phyloP scores from a whole-genome alignment of 2,797 vertebrate species.

The Pseudotriccus pelzelni region DNA sequence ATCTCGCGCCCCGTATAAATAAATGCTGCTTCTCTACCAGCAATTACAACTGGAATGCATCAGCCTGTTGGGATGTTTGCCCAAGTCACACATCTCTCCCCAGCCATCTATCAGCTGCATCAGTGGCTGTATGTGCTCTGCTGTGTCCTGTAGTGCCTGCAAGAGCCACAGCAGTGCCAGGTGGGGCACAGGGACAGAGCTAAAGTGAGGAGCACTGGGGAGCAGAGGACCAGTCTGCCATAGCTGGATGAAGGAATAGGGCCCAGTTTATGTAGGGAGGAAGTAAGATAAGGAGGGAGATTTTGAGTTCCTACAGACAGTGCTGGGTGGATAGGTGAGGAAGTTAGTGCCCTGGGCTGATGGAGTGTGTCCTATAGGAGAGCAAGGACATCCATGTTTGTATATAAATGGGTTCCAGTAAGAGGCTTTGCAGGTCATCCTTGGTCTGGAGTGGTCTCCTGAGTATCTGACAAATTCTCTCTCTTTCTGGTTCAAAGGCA shows the following conservation, averaged over 20 bases:
- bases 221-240: not conserved
- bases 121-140: not conserved
- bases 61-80: not conserved
- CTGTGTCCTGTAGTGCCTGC: not conserved
- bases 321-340: not conserved
- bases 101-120: not conserved
- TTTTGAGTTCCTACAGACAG: not conserved
- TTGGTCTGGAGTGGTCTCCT: not conserved
- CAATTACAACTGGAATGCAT: not conserved
- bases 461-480: not conserved
- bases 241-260: fast-evolving
- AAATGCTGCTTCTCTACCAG: not conserved
- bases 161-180: not conserved
- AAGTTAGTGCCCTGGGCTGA: not conserved
- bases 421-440: not conserved
- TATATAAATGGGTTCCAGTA: not conserved
- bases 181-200: not conserved
- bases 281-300: not conserved
- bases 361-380: not conserved
- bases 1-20: not conserved
- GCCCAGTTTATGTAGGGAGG: not conserved
- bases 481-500: constrained; percentile 77
- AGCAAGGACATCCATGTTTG: not conserved
- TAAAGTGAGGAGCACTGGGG: not conserved
- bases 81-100: not conserved